phyloP scores from a whole-genome alignment of 1,140 invertebrate genomes.

The Euura lappo region DNA sequence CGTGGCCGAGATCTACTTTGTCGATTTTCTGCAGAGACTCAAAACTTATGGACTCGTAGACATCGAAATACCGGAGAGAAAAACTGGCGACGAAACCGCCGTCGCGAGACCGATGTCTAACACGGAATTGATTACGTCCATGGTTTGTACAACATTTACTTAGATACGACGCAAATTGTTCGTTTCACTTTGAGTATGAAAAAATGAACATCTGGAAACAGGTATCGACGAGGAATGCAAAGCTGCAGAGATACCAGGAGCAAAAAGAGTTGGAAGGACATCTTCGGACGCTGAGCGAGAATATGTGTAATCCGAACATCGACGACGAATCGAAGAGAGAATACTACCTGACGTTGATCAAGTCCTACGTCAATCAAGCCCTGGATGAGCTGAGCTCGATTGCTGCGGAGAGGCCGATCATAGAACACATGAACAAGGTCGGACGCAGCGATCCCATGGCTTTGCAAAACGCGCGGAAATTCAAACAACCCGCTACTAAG shows the following conservation, averaged over 20 bases:
- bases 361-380: constrained; percentile 75
- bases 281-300: constrained; percentile 69
- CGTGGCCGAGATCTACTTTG: constrained; percentile 82
- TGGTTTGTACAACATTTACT: constrained; percentile 33
- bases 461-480: constrained; percentile 48
- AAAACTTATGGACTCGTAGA: constrained; percentile 79
- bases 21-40: constrained; percentile 81
- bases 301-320: constrained; percentile 67
- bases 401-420: constrained; percentile 73
- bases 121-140: constrained; percentile 45
- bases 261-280: constrained; percentile 80
- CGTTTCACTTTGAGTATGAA: not conserved
- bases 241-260: constrained; percentile 82
- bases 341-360: constrained; percentile 82
- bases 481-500: constrained; percentile 57
- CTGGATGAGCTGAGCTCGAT: constrained; percentile 81
- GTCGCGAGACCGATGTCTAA: constrained; percentile 34
- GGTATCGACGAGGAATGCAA: constrained; percentile 67
- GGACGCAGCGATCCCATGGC: constrained; percentile 24
- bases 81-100: constrained; percentile 28
- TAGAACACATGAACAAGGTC: constrained; percentile 70
- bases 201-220: constrained; percentile 26
- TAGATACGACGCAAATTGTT: too few species aligned
- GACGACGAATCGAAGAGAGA: constrained; percentile 85
- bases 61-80: constrained; percentile 60